A percentile compares a stretch with the other conserved stretches of the same genome.
Conservation (phyloP, 1,140 invertebrate genomes). For the Aphelinus atriplicis region DNA sequence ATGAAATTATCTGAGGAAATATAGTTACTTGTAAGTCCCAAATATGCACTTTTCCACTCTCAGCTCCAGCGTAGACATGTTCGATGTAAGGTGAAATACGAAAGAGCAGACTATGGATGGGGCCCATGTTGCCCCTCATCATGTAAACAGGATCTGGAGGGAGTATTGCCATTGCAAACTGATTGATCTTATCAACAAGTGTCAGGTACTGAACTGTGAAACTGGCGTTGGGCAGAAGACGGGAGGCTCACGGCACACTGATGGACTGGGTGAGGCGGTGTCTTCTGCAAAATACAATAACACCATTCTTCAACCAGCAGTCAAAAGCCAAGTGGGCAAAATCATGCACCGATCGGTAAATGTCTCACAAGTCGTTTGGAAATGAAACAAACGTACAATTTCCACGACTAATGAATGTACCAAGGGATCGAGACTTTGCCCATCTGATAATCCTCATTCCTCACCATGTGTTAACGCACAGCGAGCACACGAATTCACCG, state of each 20-base stretch:
- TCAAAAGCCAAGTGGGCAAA: no score
- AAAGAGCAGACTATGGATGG: slow-evolving; percentile 74
- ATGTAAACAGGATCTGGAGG: slow-evolving; percentile 75
- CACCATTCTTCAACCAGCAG: no score
- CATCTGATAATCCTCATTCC: no score
- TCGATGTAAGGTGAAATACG: slow-evolving; percentile 67
- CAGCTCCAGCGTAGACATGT: slow-evolving; percentile 74
- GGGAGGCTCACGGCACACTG: slow-evolving; percentile 51
- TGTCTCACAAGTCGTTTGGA: no score
- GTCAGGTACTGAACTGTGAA: slow-evolving; percentile 11
- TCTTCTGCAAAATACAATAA: slow-evolving; percentile 1
- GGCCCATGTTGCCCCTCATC: slow-evolving; percentile 73
- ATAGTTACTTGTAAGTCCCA: slow-evolving; percentile 75
- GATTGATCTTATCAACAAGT: slow-evolving; percentile 1
- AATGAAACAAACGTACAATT: no score
- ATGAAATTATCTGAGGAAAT: not conserved
- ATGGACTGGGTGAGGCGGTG: slow-evolving; percentile 20
- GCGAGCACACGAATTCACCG: no score
- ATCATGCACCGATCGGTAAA: no score
- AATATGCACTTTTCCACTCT: slow-evolving; percentile 75
- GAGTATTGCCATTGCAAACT: slow-evolving; percentile 65
- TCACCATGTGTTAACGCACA: no score
- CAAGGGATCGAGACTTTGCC: no score
- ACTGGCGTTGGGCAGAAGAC: slow-evolving; percentile 46
- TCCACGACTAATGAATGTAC: no score